Evolutionary conservation across 2,888 invertebrate species (phyloP).

Genomic region (Rhagonycha lutea): DNA sequence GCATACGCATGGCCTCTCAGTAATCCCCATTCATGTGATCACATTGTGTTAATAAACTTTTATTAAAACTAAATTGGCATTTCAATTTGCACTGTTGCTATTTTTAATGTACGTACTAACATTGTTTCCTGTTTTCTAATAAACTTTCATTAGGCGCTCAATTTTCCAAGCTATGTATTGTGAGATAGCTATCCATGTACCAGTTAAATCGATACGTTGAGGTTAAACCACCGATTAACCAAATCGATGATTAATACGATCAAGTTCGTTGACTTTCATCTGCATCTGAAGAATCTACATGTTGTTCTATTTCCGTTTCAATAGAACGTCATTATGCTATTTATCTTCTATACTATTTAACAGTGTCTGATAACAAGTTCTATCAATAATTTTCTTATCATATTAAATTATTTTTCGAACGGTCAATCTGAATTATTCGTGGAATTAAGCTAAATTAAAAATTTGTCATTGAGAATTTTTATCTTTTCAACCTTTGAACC

Average conservation of each 20-base stretch:
- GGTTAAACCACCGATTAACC: conserved; percentile 13
- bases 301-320: not conserved
- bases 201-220: conserved; percentile 13
- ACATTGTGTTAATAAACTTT: not conserved
- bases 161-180: not conserved
- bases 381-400: not conserved
- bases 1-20: not conserved
- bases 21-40: not conserved
- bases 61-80: not conserved
- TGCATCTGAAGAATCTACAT: not conserved
- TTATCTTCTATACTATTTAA: not conserved
- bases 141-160: not conserved
- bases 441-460: not conserved
- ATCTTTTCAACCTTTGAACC: not conserved
- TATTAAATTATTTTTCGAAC: not conserved
- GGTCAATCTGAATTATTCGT: not conserved
- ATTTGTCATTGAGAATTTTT: not conserved
- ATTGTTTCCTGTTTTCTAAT: not conserved
- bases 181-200: not conserved
- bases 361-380: not conserved
- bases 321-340: not conserved
- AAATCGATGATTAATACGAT: conserved; percentile 13
- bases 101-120: not conserved
- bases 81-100: not conserved
- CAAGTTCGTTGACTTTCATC: conserved; percentile 19